Evolutionary conservation across 1,140 invertebrate genomes (phyloP).

Genomic region (Cheumatopsyche charites): DNA sequence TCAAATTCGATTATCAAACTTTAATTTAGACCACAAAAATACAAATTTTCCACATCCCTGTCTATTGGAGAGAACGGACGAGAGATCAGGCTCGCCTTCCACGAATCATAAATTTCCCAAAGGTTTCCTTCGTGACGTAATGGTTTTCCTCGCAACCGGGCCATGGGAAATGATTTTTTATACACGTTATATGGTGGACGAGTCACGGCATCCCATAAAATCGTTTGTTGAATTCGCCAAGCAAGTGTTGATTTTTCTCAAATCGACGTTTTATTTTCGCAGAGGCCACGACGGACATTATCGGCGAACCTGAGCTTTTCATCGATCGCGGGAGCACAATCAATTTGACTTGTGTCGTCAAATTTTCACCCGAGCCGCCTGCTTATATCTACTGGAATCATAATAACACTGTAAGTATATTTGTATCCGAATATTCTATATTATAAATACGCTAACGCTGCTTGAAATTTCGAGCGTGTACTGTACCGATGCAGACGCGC

Average conservation of each 20-base stretch:
- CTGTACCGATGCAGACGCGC: no score
- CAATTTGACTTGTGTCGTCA: slow-evolving; percentile 89
- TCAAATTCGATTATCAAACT: no score
- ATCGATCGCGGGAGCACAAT: slow-evolving; percentile 91
- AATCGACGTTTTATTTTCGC: slow-evolving; percentile 55
- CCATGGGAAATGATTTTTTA: slow-evolving; percentile 26
- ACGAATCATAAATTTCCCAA: slow-evolving; percentile 29
- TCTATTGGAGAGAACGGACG: no score
- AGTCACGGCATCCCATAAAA: slow-evolving; percentile 8
- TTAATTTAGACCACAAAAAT: no score
- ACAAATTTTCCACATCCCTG: no score
- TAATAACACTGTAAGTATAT: slow-evolving; percentile 77
- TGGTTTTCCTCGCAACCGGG: slow-evolving; percentile 21
- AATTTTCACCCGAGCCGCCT: slow-evolving; percentile 87
- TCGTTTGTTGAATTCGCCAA: no score
- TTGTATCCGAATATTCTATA: no score
- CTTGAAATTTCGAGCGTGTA: no score
- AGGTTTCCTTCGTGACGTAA: slow-evolving; percentile 34
- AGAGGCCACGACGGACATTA: slow-evolving; percentile 89
- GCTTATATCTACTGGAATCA: slow-evolving; percentile 94
- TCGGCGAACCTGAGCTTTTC: slow-evolving; percentile 87
- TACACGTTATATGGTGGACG: not conserved
- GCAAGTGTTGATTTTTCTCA: no score
- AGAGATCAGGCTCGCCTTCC: not conserved
- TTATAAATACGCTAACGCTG: no score